Base-by-base conservation (phyloP, 1,140 invertebrate species). In the Aethina tumida region DNA sequence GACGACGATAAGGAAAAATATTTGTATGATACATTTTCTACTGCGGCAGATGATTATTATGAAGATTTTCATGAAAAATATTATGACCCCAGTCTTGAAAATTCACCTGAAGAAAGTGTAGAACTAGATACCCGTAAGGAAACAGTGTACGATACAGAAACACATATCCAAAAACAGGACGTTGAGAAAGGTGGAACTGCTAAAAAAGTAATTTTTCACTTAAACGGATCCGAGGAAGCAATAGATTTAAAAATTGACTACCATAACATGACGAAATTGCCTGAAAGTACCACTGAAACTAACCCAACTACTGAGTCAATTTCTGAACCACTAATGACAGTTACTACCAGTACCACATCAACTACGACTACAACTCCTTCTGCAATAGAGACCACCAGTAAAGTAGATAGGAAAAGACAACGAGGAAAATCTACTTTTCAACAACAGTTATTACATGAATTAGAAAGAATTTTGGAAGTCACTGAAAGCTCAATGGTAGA, bases 401-500 rank as follows among this genome's bases (percentile, higher is more conserved):
- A 15, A 31, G 29, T 19, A 33, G 32, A 12, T 26, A 43, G 22
- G 21, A 18, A n/a, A 18, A 31, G 6, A 1, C 27, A 21, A 32
- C 6, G n/a, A 29, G 22, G 4, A 32, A 20, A 39, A 17, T 28
- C 2, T 13, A 19, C 15, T 21, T 9, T 1, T 37, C 59, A 10
- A 55, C 55, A 50, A 66, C 66, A 43, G 40, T 51, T 13, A 24
- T 16, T 45, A 14, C 18, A 9, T 3, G 12, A 2, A 21, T 25
- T 40, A 12, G 26, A 45, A 21, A 2, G 41, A 12, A 27, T 10
- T 29, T 46, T 37, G 15, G 5, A 27, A 26, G 16, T 21, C 2
- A 15, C 20, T 27, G 8, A n/a, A 14, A 38, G 10, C n/a, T 17
- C 27, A n/a, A 27, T 37, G 9, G 34, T 7, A 6, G 39, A 45